A percentile compares a stretch with the other conserved stretches of the same genome.
These are phyloP conservation scores for Apistogramma diplotaenia DNA, from an alignment of 2,113 vertebrate genomes.

Conservation along the genomic window DNA sequence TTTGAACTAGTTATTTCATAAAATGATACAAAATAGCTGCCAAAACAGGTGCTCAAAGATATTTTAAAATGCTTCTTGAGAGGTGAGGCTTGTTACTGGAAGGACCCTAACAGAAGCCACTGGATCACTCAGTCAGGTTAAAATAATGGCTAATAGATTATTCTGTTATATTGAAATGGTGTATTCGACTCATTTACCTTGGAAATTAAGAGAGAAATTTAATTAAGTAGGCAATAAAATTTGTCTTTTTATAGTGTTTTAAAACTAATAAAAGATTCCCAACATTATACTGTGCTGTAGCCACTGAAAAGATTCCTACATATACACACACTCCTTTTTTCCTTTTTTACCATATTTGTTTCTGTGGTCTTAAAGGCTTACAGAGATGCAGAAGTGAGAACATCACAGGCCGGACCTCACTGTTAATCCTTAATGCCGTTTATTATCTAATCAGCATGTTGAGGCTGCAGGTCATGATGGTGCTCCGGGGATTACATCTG, in stretches of 20 bases:
- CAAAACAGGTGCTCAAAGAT: no score
- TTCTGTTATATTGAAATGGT: no score
- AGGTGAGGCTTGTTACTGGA: no score
- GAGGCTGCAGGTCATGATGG: conserved; percentile 5
- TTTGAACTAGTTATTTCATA: no score
- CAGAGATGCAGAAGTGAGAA: conserved; percentile 18
- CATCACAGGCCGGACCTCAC: conserved; percentile 33
- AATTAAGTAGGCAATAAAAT: not conserved
- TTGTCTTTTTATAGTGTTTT: not conserved
- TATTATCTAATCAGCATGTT: not conserved
- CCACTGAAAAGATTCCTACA: not conserved
- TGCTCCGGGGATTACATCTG: conserved; percentile 30
- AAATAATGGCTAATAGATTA: no score
- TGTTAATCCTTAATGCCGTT: conserved; percentile 44
- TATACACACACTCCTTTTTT: not conserved
- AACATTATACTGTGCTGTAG: not conserved
- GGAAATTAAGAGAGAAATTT: not conserved
- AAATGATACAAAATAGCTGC: no score
- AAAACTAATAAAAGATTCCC: not conserved
- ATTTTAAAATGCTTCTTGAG: no score
- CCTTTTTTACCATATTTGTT: not conserved
- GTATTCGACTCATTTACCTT: no score
- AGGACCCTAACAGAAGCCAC: no score
- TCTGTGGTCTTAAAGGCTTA: conserved; percentile 43
- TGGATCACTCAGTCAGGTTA: no score